These are phyloP conservation scores for Ladona fulva DNA, from an alignment of 1,140 invertebrate genomes.

Conservation along the genomic window DNA sequence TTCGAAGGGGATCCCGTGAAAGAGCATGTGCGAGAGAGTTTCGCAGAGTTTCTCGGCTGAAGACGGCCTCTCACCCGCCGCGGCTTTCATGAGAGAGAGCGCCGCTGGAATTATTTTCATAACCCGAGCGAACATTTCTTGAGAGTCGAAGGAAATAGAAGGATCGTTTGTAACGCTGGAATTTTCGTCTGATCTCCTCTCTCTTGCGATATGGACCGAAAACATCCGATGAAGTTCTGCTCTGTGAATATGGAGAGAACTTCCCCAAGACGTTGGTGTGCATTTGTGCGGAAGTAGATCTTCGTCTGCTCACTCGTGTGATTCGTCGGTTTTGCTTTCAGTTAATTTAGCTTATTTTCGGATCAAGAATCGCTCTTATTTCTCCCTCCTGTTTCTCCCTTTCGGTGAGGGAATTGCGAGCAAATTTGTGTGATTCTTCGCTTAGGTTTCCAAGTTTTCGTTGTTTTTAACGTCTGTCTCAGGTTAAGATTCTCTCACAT, in stretches of 20 bases:
- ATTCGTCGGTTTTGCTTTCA: slow-evolving; percentile 6
- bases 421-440: too few species aligned
- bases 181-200: neutral
- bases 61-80: too few species aligned
- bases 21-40: too few species aligned
- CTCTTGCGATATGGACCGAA: neutral
- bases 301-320: neutral
- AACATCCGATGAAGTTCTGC: neutral
- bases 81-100: neutral
- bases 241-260: neutral
- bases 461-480: too few species aligned
- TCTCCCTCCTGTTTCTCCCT: too few species aligned
- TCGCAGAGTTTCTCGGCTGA: too few species aligned
- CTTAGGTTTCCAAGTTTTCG: too few species aligned
- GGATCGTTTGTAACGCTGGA: neutral
- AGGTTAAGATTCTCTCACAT: too few species aligned
- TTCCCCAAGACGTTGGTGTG: neutral
- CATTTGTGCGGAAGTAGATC: neutral
- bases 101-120: neutral
- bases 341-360: neutral
- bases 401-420: too few species aligned
- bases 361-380: too few species aligned
- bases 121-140: neutral
- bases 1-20: too few species aligned
- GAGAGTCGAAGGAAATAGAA: neutral